A percentile compares a stretch with the other conserved stretches of the same genome.
Evolutionary conservation across 2,888 invertebrate genomes (phyloP).

Genomic region (Parasteatoda lunata): DNA sequence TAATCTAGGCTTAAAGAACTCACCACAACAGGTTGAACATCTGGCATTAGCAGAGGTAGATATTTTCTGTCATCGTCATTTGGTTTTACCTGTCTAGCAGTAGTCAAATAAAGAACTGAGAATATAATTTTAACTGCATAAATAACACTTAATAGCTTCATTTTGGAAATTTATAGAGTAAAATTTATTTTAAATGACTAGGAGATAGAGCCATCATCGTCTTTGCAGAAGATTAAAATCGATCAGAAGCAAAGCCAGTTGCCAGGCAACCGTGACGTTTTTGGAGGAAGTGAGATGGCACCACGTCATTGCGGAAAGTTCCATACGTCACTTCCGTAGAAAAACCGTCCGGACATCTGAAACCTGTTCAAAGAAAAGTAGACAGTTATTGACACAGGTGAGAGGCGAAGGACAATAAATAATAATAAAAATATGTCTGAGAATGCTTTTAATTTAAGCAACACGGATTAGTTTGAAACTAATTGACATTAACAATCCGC

Average conservation of each 20-base stretch:
- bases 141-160: conserved; percentile 5
- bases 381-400: neutral
- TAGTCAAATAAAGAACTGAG: neutral
- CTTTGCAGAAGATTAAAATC: conserved; percentile 23
- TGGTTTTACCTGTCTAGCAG: neutral
- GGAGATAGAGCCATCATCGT: conserved; percentile 9
- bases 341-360: neutral
- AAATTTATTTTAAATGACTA: conserved; percentile 26
- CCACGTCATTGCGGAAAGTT: conserved; percentile 44
- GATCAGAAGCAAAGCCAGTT: conserved; percentile 59
- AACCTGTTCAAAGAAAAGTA: neutral
- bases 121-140: neutral
- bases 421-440: too few relatives aligned
- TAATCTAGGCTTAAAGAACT: conserved; percentile 74
- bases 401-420: too few relatives aligned
- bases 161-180: conserved; percentile 3
- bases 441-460: too few relatives aligned
- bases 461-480: too few relatives aligned
- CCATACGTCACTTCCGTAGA: conserved; percentile 40
- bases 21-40: conserved; percentile 86
- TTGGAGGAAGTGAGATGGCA: conserved; percentile 31
- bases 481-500: too few relatives aligned
- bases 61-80: conserved; percentile 18
- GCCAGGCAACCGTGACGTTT: conserved; percentile 52
- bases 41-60: conserved; percentile 82